A percentile compares a stretch with the other conserved stretches of the same genome.
These are phyloP conservation scores for Pandemis heparana DNA, from an alignment of 2,888 invertebrate species.

Conservation along the genomic window DNA sequence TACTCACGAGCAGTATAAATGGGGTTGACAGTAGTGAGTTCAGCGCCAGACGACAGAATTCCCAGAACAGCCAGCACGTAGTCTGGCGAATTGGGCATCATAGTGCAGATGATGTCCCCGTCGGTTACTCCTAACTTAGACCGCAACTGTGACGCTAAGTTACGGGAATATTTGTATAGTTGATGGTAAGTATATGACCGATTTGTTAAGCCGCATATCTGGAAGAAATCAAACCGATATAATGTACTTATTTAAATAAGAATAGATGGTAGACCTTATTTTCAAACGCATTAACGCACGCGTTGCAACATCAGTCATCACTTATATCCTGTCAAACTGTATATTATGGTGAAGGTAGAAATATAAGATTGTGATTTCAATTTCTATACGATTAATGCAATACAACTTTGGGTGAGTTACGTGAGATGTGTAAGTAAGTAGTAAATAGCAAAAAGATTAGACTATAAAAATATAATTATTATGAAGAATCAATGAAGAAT, in stretches of 20 bases:
- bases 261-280: neutral
- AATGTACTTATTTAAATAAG: neutral
- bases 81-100: conserved; percentile 90
- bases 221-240: conserved; percentile 45
- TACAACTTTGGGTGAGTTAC: too few relatives aligned
- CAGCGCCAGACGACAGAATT: conserved; percentile 87
- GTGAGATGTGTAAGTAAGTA: too few relatives aligned
- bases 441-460: too few relatives aligned
- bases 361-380: too few relatives aligned
- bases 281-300: too few relatives aligned
- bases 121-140: conserved; percentile 85
- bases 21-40: conserved; percentile 90
- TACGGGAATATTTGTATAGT: conserved; percentile 85
- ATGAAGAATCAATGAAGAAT: too few relatives aligned
- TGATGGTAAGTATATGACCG: conserved; percentile 88
- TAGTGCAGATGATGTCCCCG: conserved; percentile 88
- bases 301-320: too few relatives aligned
- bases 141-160: conserved; percentile 87
- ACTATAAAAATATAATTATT: too few relatives aligned
- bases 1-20: conserved; percentile 86
- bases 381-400: too few relatives aligned
- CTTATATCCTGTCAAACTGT: too few relatives aligned
- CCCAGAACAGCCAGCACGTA: conserved; percentile 87
- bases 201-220: conserved; percentile 90
- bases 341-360: too few relatives aligned